Evolutionary conservation across 35 echinoderm and acorn worm genomes (phyloP).

Genomic region (Ophiothrix spiculata): DNA sequence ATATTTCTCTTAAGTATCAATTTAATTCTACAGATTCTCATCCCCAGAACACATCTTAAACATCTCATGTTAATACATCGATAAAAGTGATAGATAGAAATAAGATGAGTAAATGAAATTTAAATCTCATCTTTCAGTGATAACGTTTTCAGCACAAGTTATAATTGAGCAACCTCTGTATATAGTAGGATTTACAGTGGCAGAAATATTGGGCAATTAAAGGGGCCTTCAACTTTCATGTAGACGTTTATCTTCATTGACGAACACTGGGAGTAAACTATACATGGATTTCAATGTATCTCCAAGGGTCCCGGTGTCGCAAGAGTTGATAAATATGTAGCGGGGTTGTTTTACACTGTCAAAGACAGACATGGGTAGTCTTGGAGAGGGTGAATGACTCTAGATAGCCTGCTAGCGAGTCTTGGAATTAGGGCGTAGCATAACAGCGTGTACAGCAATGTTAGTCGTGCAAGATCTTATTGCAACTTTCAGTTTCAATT

Average conservation of each 20-base stretch:
- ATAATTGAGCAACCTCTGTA: not conserved
- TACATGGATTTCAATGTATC: not conserved
- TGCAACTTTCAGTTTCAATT: slow-evolving; percentile 16
- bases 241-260: not conserved
- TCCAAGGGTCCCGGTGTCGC: not conserved
- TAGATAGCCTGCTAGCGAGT: not conserved
- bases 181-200: not conserved
- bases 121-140: not conserved
- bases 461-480: not conserved
- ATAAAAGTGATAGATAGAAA: too few relatives aligned
- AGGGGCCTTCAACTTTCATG: not conserved
- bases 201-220: not conserved
- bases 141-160: not conserved
- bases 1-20: too few relatives aligned
- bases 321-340: not conserved
- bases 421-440: not conserved
- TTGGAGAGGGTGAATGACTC: not conserved
- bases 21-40: too few relatives aligned
- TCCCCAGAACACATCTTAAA: too few relatives aligned
- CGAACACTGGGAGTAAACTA: too few relatives aligned
- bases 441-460: not conserved
- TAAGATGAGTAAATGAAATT: too few relatives aligned
- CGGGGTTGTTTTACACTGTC: not conserved
- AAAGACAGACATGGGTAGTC: too few relatives aligned
- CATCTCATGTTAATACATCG: too few relatives aligned